These are phyloP conservation scores for Bubo bubo DNA, from an alignment of 2,113 vertebrate species.

Conservation along the genomic window DNA sequence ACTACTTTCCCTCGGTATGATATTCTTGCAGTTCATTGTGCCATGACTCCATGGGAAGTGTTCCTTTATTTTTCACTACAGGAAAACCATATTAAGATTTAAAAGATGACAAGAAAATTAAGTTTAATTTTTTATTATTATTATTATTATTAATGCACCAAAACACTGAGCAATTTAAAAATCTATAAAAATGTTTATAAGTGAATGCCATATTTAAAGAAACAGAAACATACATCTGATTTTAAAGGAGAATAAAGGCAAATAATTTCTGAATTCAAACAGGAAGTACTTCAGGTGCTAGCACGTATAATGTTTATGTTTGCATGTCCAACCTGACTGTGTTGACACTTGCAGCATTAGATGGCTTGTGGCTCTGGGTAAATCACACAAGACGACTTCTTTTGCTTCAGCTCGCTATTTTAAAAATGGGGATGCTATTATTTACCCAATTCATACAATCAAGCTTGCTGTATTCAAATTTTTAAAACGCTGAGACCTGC, in stretches of 20 bases:
- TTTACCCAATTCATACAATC: background rate
- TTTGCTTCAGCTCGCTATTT: background rate
- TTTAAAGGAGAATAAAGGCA: background rate
- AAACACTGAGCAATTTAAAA: background rate
- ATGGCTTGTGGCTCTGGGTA: background rate
- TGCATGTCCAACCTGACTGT: background rate
- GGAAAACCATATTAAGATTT: background rate
- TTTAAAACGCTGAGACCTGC: background rate
- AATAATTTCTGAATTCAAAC: background rate
- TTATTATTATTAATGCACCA: background rate
- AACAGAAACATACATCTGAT: background rate
- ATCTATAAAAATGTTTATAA: background rate
- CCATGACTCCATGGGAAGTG: background rate
- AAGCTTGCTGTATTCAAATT: background rate
- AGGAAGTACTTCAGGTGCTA: background rate
- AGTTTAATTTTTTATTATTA: background rate
- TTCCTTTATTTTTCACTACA: background rate
- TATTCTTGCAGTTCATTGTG: background rate
- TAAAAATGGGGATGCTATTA: background rate
- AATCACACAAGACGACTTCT: background rate
- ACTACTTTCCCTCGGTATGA: background rate
- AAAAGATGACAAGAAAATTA: background rate
- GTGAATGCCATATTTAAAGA: background rate
- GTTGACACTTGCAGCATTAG: background rate
- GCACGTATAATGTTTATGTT: background rate